Percentiles rank a stretch among this genome's conserved stretches.
Evolutionary conservation across 2,113 vertebrate genomes (phyloP).

Genomic region (Camelus bactrianus): DNA sequence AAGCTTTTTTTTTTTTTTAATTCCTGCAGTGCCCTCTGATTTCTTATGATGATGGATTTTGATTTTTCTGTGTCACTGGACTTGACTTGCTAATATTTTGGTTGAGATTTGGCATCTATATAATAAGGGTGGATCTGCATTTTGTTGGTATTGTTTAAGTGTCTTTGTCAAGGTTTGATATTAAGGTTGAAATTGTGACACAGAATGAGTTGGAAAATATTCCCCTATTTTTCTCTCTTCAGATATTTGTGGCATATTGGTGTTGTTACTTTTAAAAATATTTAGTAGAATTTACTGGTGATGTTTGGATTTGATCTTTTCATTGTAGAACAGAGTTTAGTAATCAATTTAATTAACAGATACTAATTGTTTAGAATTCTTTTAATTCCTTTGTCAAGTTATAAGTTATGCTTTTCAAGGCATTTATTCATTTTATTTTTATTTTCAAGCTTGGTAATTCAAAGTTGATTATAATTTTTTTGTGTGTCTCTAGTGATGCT

Average conservation of each 20-base stretch:
- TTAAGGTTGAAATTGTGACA: not conserved
- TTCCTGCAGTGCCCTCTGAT: not conserved
- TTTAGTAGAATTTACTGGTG: not conserved
- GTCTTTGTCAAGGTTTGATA: not conserved
- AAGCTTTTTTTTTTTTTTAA: not conserved
- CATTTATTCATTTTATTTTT: not conserved
- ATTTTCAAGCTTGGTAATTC: not conserved
- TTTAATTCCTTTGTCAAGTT: not conserved
- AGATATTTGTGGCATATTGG: not conserved
- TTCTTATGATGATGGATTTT: not conserved
- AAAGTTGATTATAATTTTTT: not conserved
- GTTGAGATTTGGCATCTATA: not conserved
- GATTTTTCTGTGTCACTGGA: not conserved
- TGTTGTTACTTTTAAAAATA: not conserved
- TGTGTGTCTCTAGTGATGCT: not conserved
- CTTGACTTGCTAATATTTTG: not conserved
- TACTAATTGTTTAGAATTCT: not conserved
- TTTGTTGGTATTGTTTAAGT: not conserved
- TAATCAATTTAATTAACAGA: not conserved
- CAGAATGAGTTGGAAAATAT: not conserved
- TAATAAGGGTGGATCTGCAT: rapidly evolving
- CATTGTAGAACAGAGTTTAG: not conserved
- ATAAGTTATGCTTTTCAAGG: not conserved
- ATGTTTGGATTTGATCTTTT: not conserved
- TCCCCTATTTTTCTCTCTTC: not conserved